phyloP scores from a whole-genome alignment of 2,797 vertebrate species.

The Neostethus bicornis region DNA sequence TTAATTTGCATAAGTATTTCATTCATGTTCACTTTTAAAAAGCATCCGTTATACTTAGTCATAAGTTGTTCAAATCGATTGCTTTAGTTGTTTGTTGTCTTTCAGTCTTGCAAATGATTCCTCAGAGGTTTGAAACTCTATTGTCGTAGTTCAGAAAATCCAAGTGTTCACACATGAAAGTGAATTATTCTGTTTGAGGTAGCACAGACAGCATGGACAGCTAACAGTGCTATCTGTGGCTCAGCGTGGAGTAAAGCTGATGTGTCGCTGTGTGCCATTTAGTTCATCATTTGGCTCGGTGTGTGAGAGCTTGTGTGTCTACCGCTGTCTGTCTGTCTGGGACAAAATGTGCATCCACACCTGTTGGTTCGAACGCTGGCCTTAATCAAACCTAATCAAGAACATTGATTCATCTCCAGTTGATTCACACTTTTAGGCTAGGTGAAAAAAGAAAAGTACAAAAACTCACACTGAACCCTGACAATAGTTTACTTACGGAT shows the following conservation, averaged over 20 bases:
- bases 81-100: constrained; percentile 3
- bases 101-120: constrained; percentile 8
- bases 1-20: no score
- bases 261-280: constrained; percentile 65
- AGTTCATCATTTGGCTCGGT: constrained; percentile 51
- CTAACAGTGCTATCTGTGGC: constrained; percentile 36
- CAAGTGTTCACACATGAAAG: constrained; percentile 64
- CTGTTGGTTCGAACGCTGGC: constrained; percentile 55
- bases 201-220: constrained; percentile 50
- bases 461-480: constrained; percentile 3
- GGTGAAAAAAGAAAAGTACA: constrained; percentile 15
- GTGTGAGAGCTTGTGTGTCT: constrained; percentile 25
- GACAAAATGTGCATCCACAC: constrained; percentile 69
- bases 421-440: constrained; percentile 62
- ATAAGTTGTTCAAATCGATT: neutral
- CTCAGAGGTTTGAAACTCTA: constrained; percentile 28
- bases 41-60: neutral
- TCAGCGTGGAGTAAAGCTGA: constrained; percentile 49
- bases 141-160: constrained; percentile 32
- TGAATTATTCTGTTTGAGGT: constrained; percentile 73
- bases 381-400: constrained; percentile 74
- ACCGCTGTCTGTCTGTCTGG: constrained; percentile 55
- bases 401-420: constrained; percentile 77
- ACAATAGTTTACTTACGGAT: no score
- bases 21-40: no score